phyloP scores from a whole-genome alignment of 2,888 invertebrate genomes.

The Platycheirus rosarum region DNA sequence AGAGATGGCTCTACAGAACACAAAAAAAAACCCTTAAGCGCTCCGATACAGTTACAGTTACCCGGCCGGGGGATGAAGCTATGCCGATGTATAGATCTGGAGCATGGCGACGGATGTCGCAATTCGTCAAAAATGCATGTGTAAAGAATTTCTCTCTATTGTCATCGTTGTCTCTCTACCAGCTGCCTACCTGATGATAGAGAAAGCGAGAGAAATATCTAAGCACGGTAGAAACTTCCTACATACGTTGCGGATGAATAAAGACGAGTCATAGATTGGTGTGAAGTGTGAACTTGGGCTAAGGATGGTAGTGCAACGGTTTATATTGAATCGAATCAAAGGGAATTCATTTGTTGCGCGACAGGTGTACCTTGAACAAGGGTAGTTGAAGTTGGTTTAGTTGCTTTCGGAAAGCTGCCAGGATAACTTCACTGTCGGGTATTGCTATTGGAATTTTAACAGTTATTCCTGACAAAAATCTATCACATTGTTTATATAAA shows the following conservation, averaged over 20 bases:
- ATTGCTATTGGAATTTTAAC: neutral
- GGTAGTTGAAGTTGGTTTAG: conserved; percentile 25
- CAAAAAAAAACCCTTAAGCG: conserved; percentile 47
- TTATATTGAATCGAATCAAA: conserved; percentile 47
- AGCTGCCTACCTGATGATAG: neutral
- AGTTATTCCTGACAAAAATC: neutral
- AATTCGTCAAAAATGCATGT: conserved; percentile 72
- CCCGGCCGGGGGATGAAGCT: conserved; percentile 76
- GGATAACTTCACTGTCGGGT: conserved; percentile 45
- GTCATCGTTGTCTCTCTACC: conserved; percentile 41
- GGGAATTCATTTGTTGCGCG: conserved; percentile 61
- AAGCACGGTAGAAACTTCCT: conserved; percentile 27
- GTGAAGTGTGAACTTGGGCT: conserved; percentile 50
- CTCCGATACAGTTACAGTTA: conserved; percentile 65
- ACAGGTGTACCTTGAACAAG: conserved; percentile 56
- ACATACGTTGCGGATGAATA: conserved; percentile 49
- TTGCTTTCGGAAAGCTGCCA: conserved; percentile 41
- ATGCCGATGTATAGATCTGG: conserved; percentile 65
- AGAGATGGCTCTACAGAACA: conserved; percentile 44
- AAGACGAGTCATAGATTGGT: conserved; percentile 35
- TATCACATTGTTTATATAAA: neutral
- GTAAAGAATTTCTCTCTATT: conserved; percentile 67
- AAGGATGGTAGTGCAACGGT: conserved; percentile 41
- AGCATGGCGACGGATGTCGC: conserved; percentile 46
- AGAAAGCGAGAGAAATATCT: conserved; percentile 56